Conservation (phyloP, 2,113 vertebrate genomes). For the Potamarius usumacintae region DNA sequence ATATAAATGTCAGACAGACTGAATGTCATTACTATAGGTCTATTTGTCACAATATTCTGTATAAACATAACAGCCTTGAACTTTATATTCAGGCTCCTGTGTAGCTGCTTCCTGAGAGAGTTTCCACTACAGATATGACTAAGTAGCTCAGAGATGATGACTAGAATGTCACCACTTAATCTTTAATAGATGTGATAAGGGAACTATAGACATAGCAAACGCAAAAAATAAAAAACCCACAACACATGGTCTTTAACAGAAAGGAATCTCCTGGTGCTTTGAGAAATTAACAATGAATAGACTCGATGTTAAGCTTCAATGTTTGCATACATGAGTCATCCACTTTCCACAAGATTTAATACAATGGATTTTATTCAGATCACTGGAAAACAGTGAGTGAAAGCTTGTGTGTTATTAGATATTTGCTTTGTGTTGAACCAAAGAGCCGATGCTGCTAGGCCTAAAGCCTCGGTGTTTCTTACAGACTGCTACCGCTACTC, state of each 20-base stretch:
- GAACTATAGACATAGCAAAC: background rate
- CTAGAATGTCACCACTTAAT: background rate
- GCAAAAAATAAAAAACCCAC: background rate
- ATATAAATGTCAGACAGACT: no score
- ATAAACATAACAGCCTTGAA: background rate
- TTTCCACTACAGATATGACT: background rate
- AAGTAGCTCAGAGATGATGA: background rate
- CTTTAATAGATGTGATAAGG: background rate
- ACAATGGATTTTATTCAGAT: background rate
- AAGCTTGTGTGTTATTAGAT: background rate
- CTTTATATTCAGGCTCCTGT: background rate
- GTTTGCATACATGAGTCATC: background rate
- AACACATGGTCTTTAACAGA: background rate
- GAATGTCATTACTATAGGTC: background rate
- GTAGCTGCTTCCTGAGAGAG: background rate
- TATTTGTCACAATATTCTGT: background rate
- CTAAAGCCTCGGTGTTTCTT: conserved; percentile 1
- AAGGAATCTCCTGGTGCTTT: background rate
- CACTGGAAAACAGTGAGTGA: background rate
- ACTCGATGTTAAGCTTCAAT: background rate
- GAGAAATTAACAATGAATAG: background rate
- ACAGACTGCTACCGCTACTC: background rate
- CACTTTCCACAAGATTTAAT: background rate
- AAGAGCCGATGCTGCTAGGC: background rate
- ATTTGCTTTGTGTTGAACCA: background rate